Base-by-base conservation (phyloP, 1,140 invertebrate genomes). In the Pectinophora gossypiella region DNA sequence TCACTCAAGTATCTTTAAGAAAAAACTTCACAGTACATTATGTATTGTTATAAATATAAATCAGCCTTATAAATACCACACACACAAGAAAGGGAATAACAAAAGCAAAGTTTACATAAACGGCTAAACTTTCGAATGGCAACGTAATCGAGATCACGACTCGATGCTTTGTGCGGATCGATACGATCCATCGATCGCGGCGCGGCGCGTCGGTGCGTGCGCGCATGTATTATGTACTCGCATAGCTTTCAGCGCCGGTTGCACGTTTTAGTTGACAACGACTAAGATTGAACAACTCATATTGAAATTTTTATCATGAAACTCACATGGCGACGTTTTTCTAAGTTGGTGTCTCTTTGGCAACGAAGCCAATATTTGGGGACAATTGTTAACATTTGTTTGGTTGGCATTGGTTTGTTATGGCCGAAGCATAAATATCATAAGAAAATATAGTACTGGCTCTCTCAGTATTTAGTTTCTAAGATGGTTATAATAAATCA, bases 61-160 rank as follows among this genome's bases (percentile, higher is more conserved):
- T n/a, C n/a, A n/a, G n/a, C n/a, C n/a, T n/a, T n/a, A n/a, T n/a
- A n/a, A n/a, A n/a, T n/a, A 9, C 27, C 27, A 32, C 27, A 32
- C 36, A 40, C 23, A 27, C 23, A 27, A 6, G 12, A 6, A 40
- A 16, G 6, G 16, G 16, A 2, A 5, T 15, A 66, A 73, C 56
- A 65, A 61, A 61, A 76, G 64, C 68, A 64, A 69, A 69, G 51
- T 78, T 81, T 76, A 78, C 73, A 75, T 72, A 78, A 73, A 78
- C 68, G 56, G 70, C 61, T 65, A 71, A n/a, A 73, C 69, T 80
- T 80, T 81, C 71, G 57, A 75, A 80, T 71, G 60, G 58, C 71
- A 77, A 71, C 70, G 77, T 76, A 81, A 84, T 82, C 76, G 73
- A 76, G 78, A 85, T 82, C 81, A 85, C 78, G 78, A 85, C 68